Evolutionary conservation across 2,113 vertebrate species (phyloP).

Genomic region (Dicrurus megarhynchus): DNA sequence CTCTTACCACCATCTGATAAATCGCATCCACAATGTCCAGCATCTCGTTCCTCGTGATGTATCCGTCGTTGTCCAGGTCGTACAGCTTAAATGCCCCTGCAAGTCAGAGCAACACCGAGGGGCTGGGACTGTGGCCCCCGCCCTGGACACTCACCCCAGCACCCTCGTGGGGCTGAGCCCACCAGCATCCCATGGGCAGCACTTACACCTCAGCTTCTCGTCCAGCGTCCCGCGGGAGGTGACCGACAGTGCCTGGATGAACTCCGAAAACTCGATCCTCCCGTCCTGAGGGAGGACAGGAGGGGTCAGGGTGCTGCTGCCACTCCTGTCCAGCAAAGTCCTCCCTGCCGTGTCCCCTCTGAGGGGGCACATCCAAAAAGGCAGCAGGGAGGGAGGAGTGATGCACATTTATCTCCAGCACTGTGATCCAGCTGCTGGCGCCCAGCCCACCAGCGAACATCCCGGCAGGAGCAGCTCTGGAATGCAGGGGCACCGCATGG

Average conservation of each 20-base stretch:
- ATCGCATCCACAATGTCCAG: constrained; percentile 98
- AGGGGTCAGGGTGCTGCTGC: not conserved
- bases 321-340: not conserved
- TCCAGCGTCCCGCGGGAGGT: constrained; percentile 96
- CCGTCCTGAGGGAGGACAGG: constrained; percentile 80
- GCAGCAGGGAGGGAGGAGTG: not conserved
- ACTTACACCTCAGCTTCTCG: constrained; percentile 96
- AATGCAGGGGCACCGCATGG: rapidly evolving
- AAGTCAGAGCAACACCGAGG: not conserved
- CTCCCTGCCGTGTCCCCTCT: not conserved
- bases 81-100: constrained; percentile 98
- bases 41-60: constrained; percentile 98
- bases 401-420: not conserved
- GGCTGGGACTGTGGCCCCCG: rapidly evolving
- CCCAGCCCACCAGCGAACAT: rapidly evolving
- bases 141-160: not conserved
- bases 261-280: constrained; percentile 96
- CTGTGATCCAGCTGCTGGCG: not conserved
- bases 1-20: constrained; percentile 99
- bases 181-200: rapidly evolving
- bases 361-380: not conserved
- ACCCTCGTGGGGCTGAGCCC: not conserved
- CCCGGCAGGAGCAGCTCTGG: rapidly evolving
- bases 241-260: constrained; percentile 97
- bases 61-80: constrained; percentile 95